Evolutionary conservation across 2,888 invertebrate genomes (phyloP).

Genomic region (Sympetrum striolatum): DNA sequence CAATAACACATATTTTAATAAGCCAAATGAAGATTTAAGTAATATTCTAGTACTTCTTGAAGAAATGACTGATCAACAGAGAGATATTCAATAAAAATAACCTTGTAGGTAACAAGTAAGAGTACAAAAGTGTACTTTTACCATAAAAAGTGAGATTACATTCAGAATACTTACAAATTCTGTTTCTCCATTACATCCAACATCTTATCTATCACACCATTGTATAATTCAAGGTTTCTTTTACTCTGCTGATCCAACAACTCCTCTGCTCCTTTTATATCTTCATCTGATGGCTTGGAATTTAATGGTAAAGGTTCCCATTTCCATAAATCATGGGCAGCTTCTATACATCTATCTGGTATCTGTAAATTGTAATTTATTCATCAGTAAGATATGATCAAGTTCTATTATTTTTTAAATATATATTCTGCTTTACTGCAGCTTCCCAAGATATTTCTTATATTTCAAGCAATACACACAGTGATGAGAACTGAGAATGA

Average conservation of each 20-base stretch:
- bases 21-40: too few species aligned
- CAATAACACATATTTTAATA: too few species aligned
- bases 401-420: neutral
- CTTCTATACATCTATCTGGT: constrained; percentile 62
- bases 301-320: constrained; percentile 57
- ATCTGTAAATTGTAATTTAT: constrained; percentile 55
- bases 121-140: too few species aligned
- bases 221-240: constrained; percentile 63
- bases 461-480: neutral
- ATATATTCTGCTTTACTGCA: neutral
- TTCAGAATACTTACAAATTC: constrained; percentile 58
- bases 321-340: constrained; percentile 62
- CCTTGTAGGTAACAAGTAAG: too few species aligned
- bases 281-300: constrained; percentile 56
- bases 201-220: constrained; percentile 61
- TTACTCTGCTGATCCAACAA: constrained; percentile 59
- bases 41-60: too few species aligned
- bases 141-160: neutral
- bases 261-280: constrained; percentile 58
- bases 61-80: too few species aligned
- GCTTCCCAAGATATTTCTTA: neutral
- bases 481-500: neutral
- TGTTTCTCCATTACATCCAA: constrained; percentile 65
- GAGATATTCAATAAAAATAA: too few species aligned
- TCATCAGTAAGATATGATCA: too few species aligned